These are phyloP conservation scores for Alligator sinensis DNA, from an alignment of 2,113 vertebrate species.

Conservation along the genomic window DNA sequence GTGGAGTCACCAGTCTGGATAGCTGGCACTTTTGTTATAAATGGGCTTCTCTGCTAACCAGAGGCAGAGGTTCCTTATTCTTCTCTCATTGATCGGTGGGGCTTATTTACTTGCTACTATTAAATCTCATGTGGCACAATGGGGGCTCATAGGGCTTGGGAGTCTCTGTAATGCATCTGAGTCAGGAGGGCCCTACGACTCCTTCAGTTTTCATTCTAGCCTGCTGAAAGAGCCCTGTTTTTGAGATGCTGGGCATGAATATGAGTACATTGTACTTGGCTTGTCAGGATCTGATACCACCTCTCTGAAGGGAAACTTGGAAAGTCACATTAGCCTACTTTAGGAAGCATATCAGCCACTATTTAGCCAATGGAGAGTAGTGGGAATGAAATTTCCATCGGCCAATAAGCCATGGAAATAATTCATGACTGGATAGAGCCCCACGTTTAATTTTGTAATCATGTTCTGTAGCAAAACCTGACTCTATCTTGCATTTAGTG, in stretches of 20 bases:
- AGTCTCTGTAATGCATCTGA: background rate
- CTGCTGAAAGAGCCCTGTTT: too few species aligned
- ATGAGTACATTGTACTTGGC: background rate
- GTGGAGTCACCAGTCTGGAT: background rate
- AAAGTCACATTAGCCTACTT: background rate
- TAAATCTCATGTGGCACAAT: background rate
- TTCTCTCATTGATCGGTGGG: background rate
- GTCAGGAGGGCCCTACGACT: background rate
- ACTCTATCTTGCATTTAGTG: background rate
- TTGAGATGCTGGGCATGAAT: background rate
- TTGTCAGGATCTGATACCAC: background rate
- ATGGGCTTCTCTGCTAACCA: background rate
- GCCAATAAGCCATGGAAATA: background rate
- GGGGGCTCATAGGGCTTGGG: background rate
- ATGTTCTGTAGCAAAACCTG: background rate
- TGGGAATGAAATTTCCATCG: rapidly evolving
- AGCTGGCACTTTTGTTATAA: background rate
- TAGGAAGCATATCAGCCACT: background rate
- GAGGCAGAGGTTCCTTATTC: background rate
- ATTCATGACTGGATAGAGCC: background rate
- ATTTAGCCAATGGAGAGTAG: rapidly evolving
- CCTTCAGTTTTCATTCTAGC: too few species aligned
- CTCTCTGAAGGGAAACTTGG: too few species aligned
- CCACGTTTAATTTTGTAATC: background rate
- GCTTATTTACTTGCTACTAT: background rate